A percentile compares a stretch with the other conserved stretches of the same genome.
Evolutionary conservation across 2,888 invertebrate genomes (phyloP).

Genomic region (Calliopum simillimum): DNA sequence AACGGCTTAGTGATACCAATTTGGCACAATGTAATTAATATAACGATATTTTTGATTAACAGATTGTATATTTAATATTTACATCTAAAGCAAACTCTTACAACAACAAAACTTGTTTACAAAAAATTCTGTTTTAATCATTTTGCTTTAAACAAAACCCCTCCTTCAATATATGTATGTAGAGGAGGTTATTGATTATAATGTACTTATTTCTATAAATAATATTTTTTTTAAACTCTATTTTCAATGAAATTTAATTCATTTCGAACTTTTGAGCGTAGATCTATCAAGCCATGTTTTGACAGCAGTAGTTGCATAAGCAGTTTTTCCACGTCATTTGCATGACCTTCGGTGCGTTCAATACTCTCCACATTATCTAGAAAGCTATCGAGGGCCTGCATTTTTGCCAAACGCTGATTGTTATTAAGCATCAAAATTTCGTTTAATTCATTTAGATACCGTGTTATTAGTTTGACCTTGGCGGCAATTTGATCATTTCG

Average conservation of each 20-base stretch:
- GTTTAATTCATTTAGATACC: background rate
- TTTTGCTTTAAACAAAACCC: no score
- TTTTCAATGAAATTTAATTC: conserved; percentile 31
- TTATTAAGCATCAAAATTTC: background rate
- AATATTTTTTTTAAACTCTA: no score
- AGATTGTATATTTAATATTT: no score
- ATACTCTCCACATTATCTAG: background rate
- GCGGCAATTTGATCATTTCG: conserved; percentile 1
- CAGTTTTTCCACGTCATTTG: conserved; percentile 51
- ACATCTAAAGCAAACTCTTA: no score
- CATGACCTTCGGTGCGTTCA: conserved; percentile 38
- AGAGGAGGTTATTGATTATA: no score
- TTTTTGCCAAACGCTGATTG: background rate
- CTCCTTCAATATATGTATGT: no score
- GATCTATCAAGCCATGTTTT: conserved; percentile 47
- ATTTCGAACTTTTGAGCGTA: conserved; percentile 46
- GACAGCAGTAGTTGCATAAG: conserved; percentile 52
- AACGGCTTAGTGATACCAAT: no score
- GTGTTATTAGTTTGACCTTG: background rate
- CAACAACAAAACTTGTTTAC: no score
- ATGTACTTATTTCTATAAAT: no score
- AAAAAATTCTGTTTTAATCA: no score
- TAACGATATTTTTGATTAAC: no score
- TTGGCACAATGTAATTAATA: no score
- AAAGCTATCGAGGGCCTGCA: background rate